Base-by-base conservation (phyloP, 2,797 vertebrate species). In the Limosa lapponica region DNA sequence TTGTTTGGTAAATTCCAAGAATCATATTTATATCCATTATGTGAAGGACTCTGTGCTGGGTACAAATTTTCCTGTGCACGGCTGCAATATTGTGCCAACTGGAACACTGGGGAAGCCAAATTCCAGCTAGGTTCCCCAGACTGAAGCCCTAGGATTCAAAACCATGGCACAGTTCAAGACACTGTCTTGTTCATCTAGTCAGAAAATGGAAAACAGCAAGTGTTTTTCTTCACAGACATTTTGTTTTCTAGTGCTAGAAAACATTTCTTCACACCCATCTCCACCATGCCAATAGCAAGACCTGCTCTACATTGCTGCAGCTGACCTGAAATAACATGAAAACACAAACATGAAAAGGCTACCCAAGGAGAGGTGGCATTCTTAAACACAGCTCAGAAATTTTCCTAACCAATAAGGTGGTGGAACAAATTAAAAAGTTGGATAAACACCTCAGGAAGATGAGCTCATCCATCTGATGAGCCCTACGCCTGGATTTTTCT, bases 1-100 rank as follows among this genome's bases (percentile, higher is more conserved):
- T 96, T 97, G 93, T 96, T 96, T 92, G 82, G 90, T 80, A 93
- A 96, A 87, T 94, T 97, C 93, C 95, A 96, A 95, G 92, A 90
- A 97, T 96, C 89, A 86, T 95, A 96, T 96, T 96, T 95, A 93
- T 96, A 96, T 77, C 90, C 74, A 89, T 73, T 59, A 84, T 79
- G 44, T 79, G 82, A 83, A 94, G 90, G 90, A 71, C 55, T 87
- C 55, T 8, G 10, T 51, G 55, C 52, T 87, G 64, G 84, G 65
- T 86, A 83, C 25, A 28, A 74, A 90, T 49, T 91, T 79, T 62
- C 58, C 32, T 24, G 52, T 84, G 62, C 0, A 0, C 3, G 15
- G 64, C 46, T 88, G 48, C 16, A 79, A 0, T 13, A 25, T 41
- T 90, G 51, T 84, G 96, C 91, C 89, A 94, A 78, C 36, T 95